phyloP scores from a whole-genome alignment of 2,888 invertebrate species.

The Drosophila formosana region DNA sequence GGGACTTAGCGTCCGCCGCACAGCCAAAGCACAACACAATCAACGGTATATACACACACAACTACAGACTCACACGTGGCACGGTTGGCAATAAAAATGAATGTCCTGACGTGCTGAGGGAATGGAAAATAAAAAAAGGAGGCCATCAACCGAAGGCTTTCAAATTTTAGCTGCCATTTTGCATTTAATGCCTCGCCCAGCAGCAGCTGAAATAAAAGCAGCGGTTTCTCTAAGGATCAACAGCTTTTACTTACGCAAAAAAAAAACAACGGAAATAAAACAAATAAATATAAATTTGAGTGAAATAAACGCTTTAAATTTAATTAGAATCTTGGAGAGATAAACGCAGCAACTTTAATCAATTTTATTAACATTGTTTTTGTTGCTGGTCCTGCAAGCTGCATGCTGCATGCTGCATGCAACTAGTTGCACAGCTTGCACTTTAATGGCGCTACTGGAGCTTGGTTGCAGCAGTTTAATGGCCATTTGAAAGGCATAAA shows the following conservation, averaged over 20 bases:
- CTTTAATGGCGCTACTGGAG: slow-evolving; percentile 30
- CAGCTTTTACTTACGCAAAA: slow-evolving; percentile 15
- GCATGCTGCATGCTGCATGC: slow-evolving; percentile 44
- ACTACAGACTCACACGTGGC: slow-evolving; percentile 28
- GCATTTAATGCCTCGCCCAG: slow-evolving; percentile 56
- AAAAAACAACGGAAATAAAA: slow-evolving; percentile 26
- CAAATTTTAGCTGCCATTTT: slow-evolving; percentile 59
- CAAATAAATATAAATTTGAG: slow-evolving; percentile 18
- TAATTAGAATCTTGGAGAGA: slow-evolving; percentile 60
- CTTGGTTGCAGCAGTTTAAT: slow-evolving; percentile 36
- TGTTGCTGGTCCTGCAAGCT: slow-evolving; percentile 12
- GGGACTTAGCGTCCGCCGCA: slow-evolving; percentile 64
- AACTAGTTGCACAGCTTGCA: slow-evolving; percentile 67
- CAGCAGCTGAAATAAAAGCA: slow-evolving; percentile 3
- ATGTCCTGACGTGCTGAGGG: slow-evolving; percentile 63
- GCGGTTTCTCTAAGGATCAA: slow-evolving; percentile 17
- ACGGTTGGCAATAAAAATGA: slow-evolving; percentile 66
- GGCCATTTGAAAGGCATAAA: slow-evolving; percentile 67
- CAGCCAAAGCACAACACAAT: slow-evolving; percentile 65
- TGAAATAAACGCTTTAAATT: slow-evolving; percentile 58
- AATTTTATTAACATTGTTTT: slow-evolving; percentile 21
- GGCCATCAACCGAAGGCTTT: slow-evolving; percentile 48
- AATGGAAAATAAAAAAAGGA: slow-evolving; percentile 40
- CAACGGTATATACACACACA: slow-evolving; percentile 46
- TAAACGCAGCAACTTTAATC: slow-evolving; percentile 25